A percentile compares a stretch with the other conserved stretches of the same genome.
These are phyloP conservation scores for Pristionchus japonicus DNA, from an alignment of 2,888 invertebrate genomes.

Conservation along the genomic window DNA sequence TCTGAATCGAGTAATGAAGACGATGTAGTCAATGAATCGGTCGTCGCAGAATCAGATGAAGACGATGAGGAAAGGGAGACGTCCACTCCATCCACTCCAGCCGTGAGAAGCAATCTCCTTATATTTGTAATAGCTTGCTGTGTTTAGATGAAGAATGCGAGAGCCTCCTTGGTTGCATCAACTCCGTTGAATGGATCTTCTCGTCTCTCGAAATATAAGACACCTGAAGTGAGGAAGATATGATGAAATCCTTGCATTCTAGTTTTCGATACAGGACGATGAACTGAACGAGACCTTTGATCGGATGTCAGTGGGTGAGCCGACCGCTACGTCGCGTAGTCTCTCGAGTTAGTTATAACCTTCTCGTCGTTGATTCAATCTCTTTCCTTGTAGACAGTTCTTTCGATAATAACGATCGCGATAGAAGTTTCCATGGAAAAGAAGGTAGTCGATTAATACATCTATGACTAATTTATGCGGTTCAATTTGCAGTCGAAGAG, in stretches of 20 bases:
- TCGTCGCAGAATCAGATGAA: neutral
- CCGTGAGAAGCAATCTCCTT: neutral
- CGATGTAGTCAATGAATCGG: neutral
- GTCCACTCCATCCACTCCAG: neutral
- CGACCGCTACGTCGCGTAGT: neutral
- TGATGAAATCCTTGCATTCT: neutral
- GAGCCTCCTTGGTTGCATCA: neutral
- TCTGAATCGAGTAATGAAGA: neutral
- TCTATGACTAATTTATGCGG: no score
- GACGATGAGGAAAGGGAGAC: neutral
- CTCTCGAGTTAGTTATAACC: neutral
- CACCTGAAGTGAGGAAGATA: neutral
- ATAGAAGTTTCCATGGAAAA: slow-evolving; percentile 14
- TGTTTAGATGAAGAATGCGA: neutral
- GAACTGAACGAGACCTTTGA: slow-evolving; percentile 27
- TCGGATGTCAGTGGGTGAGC: slow-evolving; percentile 27
- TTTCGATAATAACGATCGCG: neutral
- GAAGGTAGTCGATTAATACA: neutral
- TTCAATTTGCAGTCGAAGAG: slow-evolving; percentile 24
- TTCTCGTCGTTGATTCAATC: neutral
- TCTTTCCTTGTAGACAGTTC: neutral
- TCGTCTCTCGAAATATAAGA: neutral
- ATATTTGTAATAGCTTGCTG: neutral
- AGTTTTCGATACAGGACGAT: neutral
- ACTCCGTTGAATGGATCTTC: neutral